phyloP scores from a whole-genome alignment of 2,888 invertebrate genomes.

The Ennomos erosarius region DNA sequence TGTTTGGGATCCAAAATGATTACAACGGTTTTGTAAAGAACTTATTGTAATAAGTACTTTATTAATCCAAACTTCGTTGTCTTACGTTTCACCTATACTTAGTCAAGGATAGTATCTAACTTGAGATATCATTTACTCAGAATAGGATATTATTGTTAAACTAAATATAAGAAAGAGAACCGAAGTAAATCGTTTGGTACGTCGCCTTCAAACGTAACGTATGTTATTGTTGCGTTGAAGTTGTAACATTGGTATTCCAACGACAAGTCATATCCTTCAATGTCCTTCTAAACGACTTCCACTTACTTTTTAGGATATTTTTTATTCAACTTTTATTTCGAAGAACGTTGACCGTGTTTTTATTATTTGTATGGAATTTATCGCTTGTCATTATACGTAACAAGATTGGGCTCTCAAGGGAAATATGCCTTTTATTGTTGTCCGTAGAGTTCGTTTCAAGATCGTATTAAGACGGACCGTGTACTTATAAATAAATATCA shows the following conservation, averaged over 20 bases:
- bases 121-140: too few species aligned
- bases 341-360: constrained; percentile 50
- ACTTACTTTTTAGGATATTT: constrained; percentile 41
- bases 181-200: too few species aligned
- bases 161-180: too few species aligned
- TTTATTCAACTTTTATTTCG: constrained; percentile 34
- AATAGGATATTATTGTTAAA: too few species aligned
- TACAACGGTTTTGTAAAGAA: too few species aligned
- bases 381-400: constrained; percentile 40
- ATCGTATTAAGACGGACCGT: constrained; percentile 34
- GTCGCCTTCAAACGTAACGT: too few species aligned
- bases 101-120: too few species aligned
- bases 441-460: constrained; percentile 40
- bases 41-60: background rate
- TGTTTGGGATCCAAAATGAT: background rate
- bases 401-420: constrained; percentile 38
- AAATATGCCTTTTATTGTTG: constrained; percentile 41
- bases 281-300: constrained; percentile 42
- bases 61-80: too few species aligned
- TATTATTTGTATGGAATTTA: constrained; percentile 46
- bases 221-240: constrained; percentile 25
- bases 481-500: constrained; percentile 11
- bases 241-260: constrained; percentile 45
- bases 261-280: constrained; percentile 38
- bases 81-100: too few species aligned